These are phyloP conservation scores for Agonopterix alstromeriana DNA, from an alignment of 2,888 invertebrate species.

Conservation along the genomic window DNA sequence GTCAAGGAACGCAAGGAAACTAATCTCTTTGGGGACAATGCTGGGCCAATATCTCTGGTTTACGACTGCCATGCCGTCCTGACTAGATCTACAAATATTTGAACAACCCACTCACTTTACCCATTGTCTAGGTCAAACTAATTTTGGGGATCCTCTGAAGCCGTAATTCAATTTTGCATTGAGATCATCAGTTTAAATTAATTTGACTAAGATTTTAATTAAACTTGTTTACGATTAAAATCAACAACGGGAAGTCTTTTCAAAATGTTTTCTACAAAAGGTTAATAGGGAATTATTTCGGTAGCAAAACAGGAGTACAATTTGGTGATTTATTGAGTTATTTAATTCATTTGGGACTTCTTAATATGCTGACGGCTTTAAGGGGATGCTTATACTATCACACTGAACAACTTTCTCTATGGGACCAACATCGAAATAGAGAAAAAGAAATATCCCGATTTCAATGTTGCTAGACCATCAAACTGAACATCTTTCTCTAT, in stretches of 20 bases:
- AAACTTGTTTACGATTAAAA: slow-evolving; percentile 33
- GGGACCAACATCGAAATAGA: too few relatives aligned
- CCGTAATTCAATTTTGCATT: slow-evolving; percentile 63
- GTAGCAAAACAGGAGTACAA: too few relatives aligned
- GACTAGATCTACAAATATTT: slow-evolving; percentile 67
- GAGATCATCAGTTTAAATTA: slow-evolving; percentile 45
- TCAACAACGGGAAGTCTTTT: slow-evolving; percentile 13
- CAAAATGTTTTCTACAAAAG: neutral
- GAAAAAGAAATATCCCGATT: too few relatives aligned
- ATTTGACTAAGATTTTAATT: slow-evolving; percentile 42
- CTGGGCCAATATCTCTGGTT: slow-evolving; percentile 65
- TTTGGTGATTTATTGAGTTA: too few relatives aligned
- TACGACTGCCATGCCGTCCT: slow-evolving; percentile 37
- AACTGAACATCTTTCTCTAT: too few relatives aligned
- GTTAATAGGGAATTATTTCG: too few relatives aligned
- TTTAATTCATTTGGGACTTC: too few relatives aligned
- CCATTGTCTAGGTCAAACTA: slow-evolving; percentile 72
- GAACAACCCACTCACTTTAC: slow-evolving; percentile 46
- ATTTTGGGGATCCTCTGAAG: slow-evolving; percentile 50
- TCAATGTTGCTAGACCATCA: too few relatives aligned
- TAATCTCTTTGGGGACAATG: slow-evolving; percentile 70
- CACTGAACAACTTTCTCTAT: too few relatives aligned
- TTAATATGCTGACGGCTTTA: too few relatives aligned
- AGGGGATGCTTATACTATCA: too few relatives aligned
- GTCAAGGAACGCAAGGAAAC: slow-evolving; percentile 47